A percentile compares a stretch with the other conserved stretches of the same genome.
Evolutionary conservation across 2,888 invertebrate genomes (phyloP).

Genomic region (Euphydryas editha): DNA sequence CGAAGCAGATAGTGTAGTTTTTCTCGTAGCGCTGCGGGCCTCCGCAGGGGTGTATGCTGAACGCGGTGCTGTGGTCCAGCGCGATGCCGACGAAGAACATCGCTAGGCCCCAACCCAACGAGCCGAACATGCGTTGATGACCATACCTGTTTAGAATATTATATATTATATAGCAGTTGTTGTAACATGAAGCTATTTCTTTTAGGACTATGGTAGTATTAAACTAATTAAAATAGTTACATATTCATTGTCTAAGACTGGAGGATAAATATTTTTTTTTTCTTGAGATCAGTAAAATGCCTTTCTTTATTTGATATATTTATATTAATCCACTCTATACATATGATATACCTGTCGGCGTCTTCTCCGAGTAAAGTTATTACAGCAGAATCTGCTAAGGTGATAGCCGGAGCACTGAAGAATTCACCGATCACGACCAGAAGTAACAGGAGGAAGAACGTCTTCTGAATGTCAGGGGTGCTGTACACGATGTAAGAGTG

Average conservation of each 20-base stretch:
- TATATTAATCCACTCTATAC: neutral
- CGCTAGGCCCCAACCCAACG: slow-evolving; percentile 98
- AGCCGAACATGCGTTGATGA: slow-evolving; percentile 98
- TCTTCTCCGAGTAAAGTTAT: slow-evolving; percentile 95
- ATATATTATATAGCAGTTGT: too few species aligned
- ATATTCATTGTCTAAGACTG: too few species aligned
- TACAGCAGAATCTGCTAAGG: slow-evolving; percentile 96
- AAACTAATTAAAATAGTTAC: too few species aligned
- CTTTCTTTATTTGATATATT: too few species aligned
- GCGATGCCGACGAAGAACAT: slow-evolving; percentile 99
- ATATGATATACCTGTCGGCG: slow-evolving; percentile 85
- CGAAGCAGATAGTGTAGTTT: slow-evolving; percentile 99
- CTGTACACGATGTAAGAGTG: slow-evolving; percentile 97
- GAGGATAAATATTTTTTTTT: too few species aligned
- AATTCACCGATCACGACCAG: slow-evolving; percentile 98
- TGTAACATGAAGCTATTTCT: too few species aligned
- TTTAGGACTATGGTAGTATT: too few species aligned
- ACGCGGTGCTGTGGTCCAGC: slow-evolving; percentile 97
- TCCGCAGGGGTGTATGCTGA: slow-evolving; percentile 95
- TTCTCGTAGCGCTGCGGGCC: slow-evolving; percentile 95
- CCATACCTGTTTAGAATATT: slow-evolving; percentile 86
- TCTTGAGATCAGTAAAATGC: too few species aligned
- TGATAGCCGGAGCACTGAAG: slow-evolving; percentile 97
- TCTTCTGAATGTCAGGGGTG: slow-evolving; percentile 94
- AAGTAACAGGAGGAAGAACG: slow-evolving; percentile 96